Percentiles rank a stretch among this genome's conserved stretches.
phyloP scores from a whole-genome alignment of 2,113 vertebrate genomes.

The Neomonachus schauinslandi region DNA sequence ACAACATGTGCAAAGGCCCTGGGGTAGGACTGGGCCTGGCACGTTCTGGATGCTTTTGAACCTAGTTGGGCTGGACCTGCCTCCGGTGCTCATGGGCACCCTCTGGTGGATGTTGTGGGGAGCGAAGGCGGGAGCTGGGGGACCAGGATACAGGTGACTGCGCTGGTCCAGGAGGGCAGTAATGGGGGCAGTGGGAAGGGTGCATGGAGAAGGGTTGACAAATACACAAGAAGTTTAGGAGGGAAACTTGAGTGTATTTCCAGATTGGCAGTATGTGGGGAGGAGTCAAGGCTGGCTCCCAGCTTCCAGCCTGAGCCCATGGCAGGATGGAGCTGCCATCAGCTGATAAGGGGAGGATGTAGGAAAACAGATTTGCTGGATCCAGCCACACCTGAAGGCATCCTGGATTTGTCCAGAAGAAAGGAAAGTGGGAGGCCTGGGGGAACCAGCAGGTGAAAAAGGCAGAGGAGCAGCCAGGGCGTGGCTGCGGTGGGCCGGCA shows the following conservation, averaged over 20 bases:
- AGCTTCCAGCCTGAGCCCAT: background rate
- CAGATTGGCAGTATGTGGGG: too few species aligned
- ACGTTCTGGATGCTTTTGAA: accelerated
- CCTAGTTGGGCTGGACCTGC: background rate
- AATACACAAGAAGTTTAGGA: background rate
- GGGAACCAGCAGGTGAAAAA: background rate
- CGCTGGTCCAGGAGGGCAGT: background rate
- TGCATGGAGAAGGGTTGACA: background rate
- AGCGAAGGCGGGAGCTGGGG: background rate
- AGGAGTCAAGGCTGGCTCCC: background rate
- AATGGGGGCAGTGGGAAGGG: background rate
- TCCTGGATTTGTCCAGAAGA: background rate
- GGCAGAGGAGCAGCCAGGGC: background rate
- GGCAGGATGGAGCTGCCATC: background rate
- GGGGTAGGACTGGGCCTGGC: background rate
- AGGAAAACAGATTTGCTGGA: background rate
- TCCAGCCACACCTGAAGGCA: background rate
- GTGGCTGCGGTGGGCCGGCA: background rate
- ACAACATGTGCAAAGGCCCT: background rate
- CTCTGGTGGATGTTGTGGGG: background rate
- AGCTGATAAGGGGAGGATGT: accelerated
- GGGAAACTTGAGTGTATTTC: background rate
- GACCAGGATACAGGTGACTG: background rate
- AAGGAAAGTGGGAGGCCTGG: background rate
- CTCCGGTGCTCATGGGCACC: background rate